Percentiles rank a stretch among this genome's conserved stretches.
Conservation (phyloP, 2,797 vertebrate species). For the Cygnus olor region DNA sequence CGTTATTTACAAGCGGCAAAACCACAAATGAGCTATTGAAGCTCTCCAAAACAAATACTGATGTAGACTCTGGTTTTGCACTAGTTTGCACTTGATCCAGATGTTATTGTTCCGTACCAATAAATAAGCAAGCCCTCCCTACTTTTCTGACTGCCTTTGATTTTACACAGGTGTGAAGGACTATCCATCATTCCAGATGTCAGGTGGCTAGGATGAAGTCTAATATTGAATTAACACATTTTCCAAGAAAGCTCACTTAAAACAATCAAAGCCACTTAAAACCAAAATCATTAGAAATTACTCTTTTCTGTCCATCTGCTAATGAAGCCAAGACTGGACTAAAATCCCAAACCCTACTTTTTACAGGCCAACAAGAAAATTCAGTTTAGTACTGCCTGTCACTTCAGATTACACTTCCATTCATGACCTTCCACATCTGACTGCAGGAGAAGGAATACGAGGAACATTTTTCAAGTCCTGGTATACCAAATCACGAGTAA, state of each 20-base stretch:
- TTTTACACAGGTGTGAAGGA: background rate
- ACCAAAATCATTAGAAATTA: background rate
- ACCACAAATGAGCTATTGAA: conserved; percentile 27
- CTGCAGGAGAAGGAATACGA: background rate
- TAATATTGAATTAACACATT: background rate
- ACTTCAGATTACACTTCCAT: background rate
- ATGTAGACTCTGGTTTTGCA: conserved; percentile 15
- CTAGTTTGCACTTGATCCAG: background rate
- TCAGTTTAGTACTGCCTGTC: background rate
- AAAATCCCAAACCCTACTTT: background rate
- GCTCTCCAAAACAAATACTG: conserved; percentile 54
- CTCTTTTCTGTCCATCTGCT: background rate
- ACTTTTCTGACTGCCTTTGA: background rate
- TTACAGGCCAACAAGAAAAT: background rate
- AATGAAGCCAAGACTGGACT: background rate
- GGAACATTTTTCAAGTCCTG: background rate
- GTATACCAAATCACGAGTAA: background rate
- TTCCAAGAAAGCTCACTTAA: background rate
- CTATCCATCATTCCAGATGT: background rate
- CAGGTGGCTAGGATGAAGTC: background rate
- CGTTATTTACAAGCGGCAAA: conserved; percentile 57
- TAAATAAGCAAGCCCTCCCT: background rate
- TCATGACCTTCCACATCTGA: background rate
- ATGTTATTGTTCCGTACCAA: background rate
- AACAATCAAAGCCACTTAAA: background rate